Conservation (phyloP, 2,888 invertebrate species). For the Hydrotaea cyrtoneurina region DNA sequence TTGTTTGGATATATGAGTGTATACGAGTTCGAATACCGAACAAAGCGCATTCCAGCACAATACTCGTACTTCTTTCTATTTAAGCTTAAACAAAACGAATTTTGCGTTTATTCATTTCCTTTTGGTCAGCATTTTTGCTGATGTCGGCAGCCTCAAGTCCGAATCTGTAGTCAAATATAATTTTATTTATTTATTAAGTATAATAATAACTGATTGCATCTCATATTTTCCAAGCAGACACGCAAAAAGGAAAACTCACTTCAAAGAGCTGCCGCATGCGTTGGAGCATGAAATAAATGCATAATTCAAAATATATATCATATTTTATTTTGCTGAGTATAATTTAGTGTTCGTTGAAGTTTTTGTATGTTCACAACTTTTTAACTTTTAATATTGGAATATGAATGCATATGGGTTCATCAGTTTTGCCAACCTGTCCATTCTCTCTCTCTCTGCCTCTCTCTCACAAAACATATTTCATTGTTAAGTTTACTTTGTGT, state of each 20-base stretch:
- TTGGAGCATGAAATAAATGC: constrained; percentile 29
- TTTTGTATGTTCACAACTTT: background rate
- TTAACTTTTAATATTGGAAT: constrained; percentile 1
- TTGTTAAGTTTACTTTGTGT: constrained; percentile 1
- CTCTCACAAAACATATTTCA: constrained; percentile 25
- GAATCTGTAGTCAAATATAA: constrained; percentile 45
- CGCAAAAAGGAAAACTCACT: background rate
- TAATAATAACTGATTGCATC: constrained; percentile 54
- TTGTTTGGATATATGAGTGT: background rate
- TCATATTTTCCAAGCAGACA: constrained; percentile 32
- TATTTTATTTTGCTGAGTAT: constrained; percentile 17
- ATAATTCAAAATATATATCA: constrained; percentile 49
- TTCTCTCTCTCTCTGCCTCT: background rate
- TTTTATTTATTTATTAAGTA: constrained; percentile 53
- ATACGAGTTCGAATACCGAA: background rate
- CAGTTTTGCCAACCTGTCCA: constrained; percentile 45
- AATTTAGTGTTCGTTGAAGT: background rate
- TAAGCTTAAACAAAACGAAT: background rate
- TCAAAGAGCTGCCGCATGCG: constrained; percentile 3
- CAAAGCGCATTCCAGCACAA: too few species aligned
- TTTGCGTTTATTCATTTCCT: constrained; percentile 7
- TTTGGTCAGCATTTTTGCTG: constrained; percentile 47
- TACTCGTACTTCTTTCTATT: too few species aligned
- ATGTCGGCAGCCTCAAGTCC: constrained; percentile 53
- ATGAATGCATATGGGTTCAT: background rate